phyloP scores from a whole-genome alignment of 2,113 vertebrate species.

The Rhynchopsitta pachyrhyncha region DNA sequence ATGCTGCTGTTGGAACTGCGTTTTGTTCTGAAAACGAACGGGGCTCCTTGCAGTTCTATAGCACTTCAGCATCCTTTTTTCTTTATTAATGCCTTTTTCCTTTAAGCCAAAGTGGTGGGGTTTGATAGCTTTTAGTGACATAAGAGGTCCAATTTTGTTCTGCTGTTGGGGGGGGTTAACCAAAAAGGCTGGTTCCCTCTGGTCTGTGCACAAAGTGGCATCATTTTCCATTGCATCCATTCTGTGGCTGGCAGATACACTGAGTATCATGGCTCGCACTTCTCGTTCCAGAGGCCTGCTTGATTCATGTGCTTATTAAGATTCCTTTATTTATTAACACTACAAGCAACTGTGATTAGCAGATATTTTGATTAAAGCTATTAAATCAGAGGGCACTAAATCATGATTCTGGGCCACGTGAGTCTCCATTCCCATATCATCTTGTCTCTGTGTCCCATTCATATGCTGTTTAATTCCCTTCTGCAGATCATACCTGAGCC shows the following conservation, averaged over 20 bases:
- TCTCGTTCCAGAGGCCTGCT: neutral
- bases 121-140: neutral
- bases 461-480: neutral
- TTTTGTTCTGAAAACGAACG: neutral
- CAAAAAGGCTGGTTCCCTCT: neutral
- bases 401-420: neutral
- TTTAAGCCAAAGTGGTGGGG: neutral
- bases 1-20: neutral
- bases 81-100: neutral
- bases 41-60: neutral
- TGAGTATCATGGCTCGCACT: rapidly evolving
- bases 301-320: neutral
- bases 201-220: neutral
- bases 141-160: neutral
- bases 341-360: neutral
- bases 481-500: conserved; percentile 89
- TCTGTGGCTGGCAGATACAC: neutral
- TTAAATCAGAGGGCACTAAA: neutral
- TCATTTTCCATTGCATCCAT: neutral
- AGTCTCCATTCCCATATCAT: neutral
- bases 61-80: neutral
- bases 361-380: neutral
- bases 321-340: neutral
- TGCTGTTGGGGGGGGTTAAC: neutral
- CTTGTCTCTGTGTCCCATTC: neutral